A percentile compares a stretch with the other conserved stretches of the same genome.
Conservation (phyloP, 2,113 vertebrate species). For the Podiceps cristatus region DNA sequence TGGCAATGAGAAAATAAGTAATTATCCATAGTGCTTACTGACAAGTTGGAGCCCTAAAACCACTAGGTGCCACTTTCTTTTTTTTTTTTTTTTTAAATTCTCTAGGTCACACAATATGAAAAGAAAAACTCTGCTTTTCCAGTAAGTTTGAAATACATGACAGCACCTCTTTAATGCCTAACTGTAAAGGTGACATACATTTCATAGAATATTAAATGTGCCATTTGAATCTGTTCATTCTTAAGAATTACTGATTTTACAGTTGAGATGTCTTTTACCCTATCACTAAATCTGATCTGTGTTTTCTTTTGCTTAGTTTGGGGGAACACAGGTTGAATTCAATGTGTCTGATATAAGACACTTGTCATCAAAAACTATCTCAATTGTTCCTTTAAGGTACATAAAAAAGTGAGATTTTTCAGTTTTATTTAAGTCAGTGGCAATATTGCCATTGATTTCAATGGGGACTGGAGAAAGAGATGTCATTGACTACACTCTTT, state of each 20-base stretch:
- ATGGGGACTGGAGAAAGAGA: neutral
- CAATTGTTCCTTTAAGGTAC: neutral
- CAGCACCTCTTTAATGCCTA: neutral
- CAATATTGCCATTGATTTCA: neutral
- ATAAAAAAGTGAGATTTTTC: neutral
- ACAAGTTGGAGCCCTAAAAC: neutral
- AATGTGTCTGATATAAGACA: neutral
- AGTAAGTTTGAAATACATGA: neutral
- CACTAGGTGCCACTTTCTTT: neutral
- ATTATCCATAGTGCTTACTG: neutral
- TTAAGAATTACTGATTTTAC: neutral
- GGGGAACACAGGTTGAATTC: accelerated
- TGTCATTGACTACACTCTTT: neutral
- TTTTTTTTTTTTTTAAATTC: neutral
- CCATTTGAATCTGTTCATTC: neutral
- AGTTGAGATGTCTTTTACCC: neutral
- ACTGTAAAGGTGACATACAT: neutral
- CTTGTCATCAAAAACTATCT: neutral
- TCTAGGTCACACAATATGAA: neutral
- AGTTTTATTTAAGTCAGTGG: neutral
- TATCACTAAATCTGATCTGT: neutral
- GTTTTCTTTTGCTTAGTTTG: neutral
- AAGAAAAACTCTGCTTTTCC: neutral
- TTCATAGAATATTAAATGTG: neutral
- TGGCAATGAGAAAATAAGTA: neutral